phyloP scores from a whole-genome alignment of 2,888 invertebrate species.

The Crossocerus cetratus region DNA sequence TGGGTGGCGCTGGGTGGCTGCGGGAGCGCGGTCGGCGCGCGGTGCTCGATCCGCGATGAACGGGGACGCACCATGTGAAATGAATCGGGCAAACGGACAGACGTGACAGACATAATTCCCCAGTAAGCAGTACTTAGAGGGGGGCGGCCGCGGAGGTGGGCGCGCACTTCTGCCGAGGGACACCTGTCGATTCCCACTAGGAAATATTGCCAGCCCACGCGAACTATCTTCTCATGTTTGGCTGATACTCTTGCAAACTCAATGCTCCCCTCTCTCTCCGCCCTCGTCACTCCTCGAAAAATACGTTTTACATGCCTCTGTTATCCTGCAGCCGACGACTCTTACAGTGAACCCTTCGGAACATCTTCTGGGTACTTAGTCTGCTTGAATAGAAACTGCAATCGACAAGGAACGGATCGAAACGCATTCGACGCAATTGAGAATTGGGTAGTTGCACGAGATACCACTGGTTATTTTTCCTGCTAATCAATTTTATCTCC shows the following conservation, averaged over 20 bases:
- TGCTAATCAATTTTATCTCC: neutral
- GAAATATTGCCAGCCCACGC: constrained; percentile 54
- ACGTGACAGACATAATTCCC: constrained; percentile 74
- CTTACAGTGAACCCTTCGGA: too few relatives aligned
- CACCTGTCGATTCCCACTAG: constrained; percentile 73
- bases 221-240: constrained; percentile 53
- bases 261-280: constrained; percentile 8
- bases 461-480: neutral
- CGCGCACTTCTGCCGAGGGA: constrained; percentile 47
- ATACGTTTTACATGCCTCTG: too few relatives aligned
- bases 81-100: constrained; percentile 70
- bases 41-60: constrained; percentile 19
- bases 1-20: constrained; percentile 21
- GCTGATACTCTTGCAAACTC: constrained; percentile 25
- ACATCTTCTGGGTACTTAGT: too few relatives aligned
- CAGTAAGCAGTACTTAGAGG: constrained; percentile 69
- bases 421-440: too few relatives aligned
- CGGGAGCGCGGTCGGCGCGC: constrained; percentile 28
- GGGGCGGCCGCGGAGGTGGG: constrained; percentile 8
- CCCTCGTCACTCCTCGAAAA: neutral
- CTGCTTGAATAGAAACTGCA: too few relatives aligned
- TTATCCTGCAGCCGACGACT: too few relatives aligned
- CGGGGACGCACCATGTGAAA: constrained; percentile 65
- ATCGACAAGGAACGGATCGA: too few relatives aligned
- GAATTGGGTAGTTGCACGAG: too few relatives aligned